Evolutionary conservation across 2,113 vertebrate species (phyloP).

Genomic region (Pseudorasbora parva): DNA sequence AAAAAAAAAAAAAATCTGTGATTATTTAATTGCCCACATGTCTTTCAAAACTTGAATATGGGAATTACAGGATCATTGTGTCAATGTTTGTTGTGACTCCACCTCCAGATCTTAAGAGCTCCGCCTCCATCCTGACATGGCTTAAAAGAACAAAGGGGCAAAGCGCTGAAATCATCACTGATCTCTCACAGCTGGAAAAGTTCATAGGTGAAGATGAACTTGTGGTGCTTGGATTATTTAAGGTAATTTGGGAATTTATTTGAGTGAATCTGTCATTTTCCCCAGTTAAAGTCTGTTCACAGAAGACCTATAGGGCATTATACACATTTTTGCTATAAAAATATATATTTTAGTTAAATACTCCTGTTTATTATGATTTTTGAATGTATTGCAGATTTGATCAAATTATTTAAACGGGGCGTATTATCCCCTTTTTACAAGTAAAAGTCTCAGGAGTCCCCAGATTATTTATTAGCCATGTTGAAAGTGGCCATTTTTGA

Average conservation of each 20-base stretch:
- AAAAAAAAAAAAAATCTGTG: background rate
- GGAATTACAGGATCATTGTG: background rate
- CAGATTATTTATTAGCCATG: no score
- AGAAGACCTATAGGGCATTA: background rate
- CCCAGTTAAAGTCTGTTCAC: background rate
- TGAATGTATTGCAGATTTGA: background rate
- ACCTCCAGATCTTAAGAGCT: constrained; percentile 80
- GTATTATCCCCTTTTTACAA: no score
- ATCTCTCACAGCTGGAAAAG: constrained; percentile 71
- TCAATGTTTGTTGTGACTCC: constrained; percentile 11
- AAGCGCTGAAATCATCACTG: constrained; percentile 77
- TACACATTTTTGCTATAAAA: background rate
- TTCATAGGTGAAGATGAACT: constrained; percentile 76
- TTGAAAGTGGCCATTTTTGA: no score
- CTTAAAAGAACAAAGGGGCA: constrained; percentile 84
- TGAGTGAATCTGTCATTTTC: background rate
- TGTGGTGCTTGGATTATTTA: constrained; percentile 87
- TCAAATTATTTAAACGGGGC: no score
- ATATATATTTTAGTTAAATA: background rate
- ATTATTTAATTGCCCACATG: background rate
- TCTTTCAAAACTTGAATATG: background rate
- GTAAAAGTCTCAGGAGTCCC: no score
- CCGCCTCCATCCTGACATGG: constrained; percentile 86
- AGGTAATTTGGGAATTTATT: constrained; percentile 72
- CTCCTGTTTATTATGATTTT: background rate